Evolutionary conservation across 2,797 vertebrate species (phyloP), one percentile per base, ranked within the genome.

Genomic region (Lepilemur ruficaudatus): DNA sequence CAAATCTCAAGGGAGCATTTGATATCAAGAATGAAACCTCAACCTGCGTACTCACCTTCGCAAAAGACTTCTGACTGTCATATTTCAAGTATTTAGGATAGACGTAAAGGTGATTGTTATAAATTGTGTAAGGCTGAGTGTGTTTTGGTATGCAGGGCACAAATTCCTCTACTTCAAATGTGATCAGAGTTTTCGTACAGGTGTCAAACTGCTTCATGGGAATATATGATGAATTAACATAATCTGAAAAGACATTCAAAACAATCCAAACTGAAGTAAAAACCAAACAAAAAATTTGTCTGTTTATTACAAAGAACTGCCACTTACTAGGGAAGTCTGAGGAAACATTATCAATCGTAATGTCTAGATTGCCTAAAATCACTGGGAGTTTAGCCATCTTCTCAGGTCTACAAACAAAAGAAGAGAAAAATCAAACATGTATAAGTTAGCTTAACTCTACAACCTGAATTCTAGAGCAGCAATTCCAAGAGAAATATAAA

Each of bases 381-480:
- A 99, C 99, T 23, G 99, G 99, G 92, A 99, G 99, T 97, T 99
- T 99, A 96, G 99, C 99, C 99, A 99, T 99, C 98, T 99, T 99
- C 98, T 99, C 99, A 70, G 99, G 99, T 98, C 99, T 99, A 98
- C 75, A 98, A 97, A 96, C 90, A 97, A 52, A 85, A 75, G 48
- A 96, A 88, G 69, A 57, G 92, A 61, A 97, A 97, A 94, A 55
- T 88, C 52, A 97, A 93, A 83, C 7, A 23, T 61, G 32, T 55
- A 3, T 38, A 35, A 81, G 50, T 87, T 18, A 76, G 63, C 32
- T 72, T 59, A 70, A 38, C 6, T 67, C 22, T 72, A 85, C 94
- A 59, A 46, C 14, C 41, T 59, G 55, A 78, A 70, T 93, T 65
- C 73, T 28, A 67, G 30, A 70, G 52, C 14, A 35, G 43, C 20